Base-by-base conservation (phyloP, 2,888 invertebrate genomes). In the Latrodectus hesperus region DNA sequence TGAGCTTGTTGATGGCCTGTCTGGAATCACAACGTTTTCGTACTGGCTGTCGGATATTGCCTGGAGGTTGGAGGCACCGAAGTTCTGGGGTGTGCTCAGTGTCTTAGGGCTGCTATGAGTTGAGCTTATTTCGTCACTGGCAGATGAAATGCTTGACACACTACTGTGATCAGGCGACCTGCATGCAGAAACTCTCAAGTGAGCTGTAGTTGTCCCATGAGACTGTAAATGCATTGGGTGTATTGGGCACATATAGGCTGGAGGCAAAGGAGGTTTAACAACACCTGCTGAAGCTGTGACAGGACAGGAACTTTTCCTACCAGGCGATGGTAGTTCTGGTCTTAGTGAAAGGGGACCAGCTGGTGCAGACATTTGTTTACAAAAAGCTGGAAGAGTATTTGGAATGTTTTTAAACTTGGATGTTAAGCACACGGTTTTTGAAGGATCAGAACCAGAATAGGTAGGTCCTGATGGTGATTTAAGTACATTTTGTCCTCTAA, bases 41-140 rank as follows among this genome's bases (percentile, higher is more conserved):
- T 90, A 90, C 60, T 85, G 86, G n/a, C 74, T 72, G 38, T 91
- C 85, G 90, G 91, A 4, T 5, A 65, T 9, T 16, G 26, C 73
- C 17, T 70, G 65, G 11, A 64, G 64, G 12, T 26, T 49, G 0
- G 38, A 38, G 26, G 60, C 60, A 17, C 70, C 70, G 68, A 80
- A 81, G 67, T 60, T 76, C 22, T 68, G 80, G 9, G 81, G 49
- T 16, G 74, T 17, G 22, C 64, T 74, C n/a, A 67, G 49, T 64
- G 64, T 60, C 22, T 84, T 88, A 9, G 84, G 81, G 53, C 81
- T 88, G 26, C 88, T 82, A 49, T 88, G 88, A n/a, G 77, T 71
- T 22, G 88, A 88, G 75, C 84, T 88, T 68, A 78, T 82, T 74
- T 88, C 85, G 55, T 88, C 85, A 64, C 81, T 77, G 9, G 83